Evolutionary conservation across 2,888 invertebrate genomes (phyloP), one percentile per base, ranked within the genome.

Genomic region (Clepsis dumicolana): DNA sequence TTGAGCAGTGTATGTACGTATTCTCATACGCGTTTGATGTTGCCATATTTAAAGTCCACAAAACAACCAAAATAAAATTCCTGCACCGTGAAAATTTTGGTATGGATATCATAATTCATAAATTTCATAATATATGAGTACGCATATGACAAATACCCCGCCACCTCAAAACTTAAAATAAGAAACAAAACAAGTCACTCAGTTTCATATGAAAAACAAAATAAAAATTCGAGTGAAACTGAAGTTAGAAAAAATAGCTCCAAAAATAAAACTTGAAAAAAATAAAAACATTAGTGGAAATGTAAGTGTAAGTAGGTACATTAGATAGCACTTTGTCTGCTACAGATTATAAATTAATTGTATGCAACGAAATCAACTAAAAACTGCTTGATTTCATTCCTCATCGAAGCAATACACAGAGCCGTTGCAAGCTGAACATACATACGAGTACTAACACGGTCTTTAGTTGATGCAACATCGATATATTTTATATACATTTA

Each of bases 381-480:
- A 74, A 77, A 76, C 70, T 77, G 77, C 77, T 78, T 73, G 78
- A 80, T 80, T 83, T 80, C 88, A 90, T 89, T 86, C 89, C 85
- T 84, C 85, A 77, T 76, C 74, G 73, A 89, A 88, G 88, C 89
- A 79, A 80, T 87, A 81, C 75, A 78, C 74, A 78, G 79, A 82
- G 82, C 83, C 78, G 74, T 74, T 64, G 53, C 44, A 79, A 78
- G 77, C 76, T 72, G 59, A 0, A 72, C 78, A 79, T 75, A 80
- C 68, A 67, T 16, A n/a, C n/a, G n/a, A n/a, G n/a, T n/a, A 54
- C 62, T 57, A 68, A 70, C 65, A 63, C 60, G 65, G 60, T 56
- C n/a, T 21, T 27, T n/a, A n/a, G n/a, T n/a, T 38, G 64, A 70
- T 59, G 65, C 71, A 64, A 72, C 64, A 71, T 50, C 48, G 41